Evolutionary conservation across 2,113 vertebrate genomes (phyloP).

Genomic region (Terrapene triunguis): DNA sequence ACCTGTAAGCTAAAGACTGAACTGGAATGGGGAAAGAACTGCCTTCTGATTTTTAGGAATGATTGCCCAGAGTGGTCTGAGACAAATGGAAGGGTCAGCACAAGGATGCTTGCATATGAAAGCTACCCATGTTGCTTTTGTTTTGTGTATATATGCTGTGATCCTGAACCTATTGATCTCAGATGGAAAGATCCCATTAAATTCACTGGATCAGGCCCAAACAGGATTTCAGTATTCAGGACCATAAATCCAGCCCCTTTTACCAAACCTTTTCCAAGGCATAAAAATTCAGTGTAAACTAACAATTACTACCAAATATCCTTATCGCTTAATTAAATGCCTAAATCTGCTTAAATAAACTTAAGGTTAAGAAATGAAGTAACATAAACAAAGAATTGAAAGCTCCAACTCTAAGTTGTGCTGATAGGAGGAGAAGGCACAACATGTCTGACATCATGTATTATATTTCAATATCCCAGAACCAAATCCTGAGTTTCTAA

Average conservation of each 20-base stretch:
- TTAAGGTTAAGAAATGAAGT: background rate
- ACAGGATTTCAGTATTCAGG: background rate
- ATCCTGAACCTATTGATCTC: background rate
- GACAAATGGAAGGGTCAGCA: background rate
- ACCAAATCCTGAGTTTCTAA: background rate
- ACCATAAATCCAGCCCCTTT: background rate
- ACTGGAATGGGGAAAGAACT: background rate
- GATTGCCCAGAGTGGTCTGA: background rate
- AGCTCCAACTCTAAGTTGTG: background rate
- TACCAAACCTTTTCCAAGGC: background rate
- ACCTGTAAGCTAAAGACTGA: background rate
- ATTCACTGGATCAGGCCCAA: background rate
- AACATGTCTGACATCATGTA: background rate
- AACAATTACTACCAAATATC: background rate
- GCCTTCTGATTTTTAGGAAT: background rate
- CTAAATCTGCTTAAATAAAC: background rate
- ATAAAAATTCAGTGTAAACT: background rate
- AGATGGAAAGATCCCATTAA: background rate
- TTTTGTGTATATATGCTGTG: background rate
- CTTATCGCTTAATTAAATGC: background rate
- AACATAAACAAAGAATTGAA: background rate
- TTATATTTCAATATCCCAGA: background rate
- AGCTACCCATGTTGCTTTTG: background rate
- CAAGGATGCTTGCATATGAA: background rate
- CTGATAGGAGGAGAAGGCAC: background rate